Conservation (phyloP, 2,888 invertebrate species). For the Standfussiana lucernea region DNA sequence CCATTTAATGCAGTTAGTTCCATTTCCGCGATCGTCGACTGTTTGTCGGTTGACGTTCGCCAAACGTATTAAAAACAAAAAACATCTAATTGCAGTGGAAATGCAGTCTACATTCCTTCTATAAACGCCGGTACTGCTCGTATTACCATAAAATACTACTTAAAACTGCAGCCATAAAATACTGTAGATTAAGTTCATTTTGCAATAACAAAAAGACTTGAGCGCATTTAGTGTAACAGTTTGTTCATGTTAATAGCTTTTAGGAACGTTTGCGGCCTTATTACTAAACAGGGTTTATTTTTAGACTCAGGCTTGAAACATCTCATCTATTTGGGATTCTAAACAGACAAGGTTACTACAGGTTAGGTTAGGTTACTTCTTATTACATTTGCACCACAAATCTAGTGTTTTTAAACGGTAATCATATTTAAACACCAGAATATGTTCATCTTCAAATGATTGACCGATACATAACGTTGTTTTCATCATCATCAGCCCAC, state of each 20-base stretch:
- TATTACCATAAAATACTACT: constrained; percentile 9
- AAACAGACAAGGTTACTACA: too few species aligned
- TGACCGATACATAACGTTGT: too few species aligned
- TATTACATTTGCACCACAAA: too few species aligned
- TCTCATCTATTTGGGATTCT: too few species aligned
- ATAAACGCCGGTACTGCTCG: not conserved
- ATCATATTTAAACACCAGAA: too few species aligned
- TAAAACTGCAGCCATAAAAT: constrained; percentile 42
- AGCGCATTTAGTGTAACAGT: constrained; percentile 40
- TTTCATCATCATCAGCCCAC: too few species aligned
- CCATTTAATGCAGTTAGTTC: not conserved
- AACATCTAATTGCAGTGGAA: not conserved
- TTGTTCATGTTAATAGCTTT: constrained; percentile 58
- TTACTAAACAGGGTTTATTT: not conserved
- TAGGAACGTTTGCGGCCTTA: constrained; percentile 35
- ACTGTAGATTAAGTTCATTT: constrained; percentile 44
- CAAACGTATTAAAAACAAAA: not conserved
- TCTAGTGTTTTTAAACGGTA: too few species aligned
- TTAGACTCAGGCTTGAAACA: not conserved
- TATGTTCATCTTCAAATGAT: too few species aligned
- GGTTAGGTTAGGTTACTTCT: too few species aligned
- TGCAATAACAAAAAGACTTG: constrained; percentile 35
- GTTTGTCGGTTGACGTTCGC: not conserved
- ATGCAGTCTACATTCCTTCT: not conserved
- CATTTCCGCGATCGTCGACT: not conserved